A percentile compares a stretch with the other conserved stretches of the same genome.
Evolutionary conservation across 2,113 vertebrate species (phyloP).

Genomic region (Orycteropus afer): DNA sequence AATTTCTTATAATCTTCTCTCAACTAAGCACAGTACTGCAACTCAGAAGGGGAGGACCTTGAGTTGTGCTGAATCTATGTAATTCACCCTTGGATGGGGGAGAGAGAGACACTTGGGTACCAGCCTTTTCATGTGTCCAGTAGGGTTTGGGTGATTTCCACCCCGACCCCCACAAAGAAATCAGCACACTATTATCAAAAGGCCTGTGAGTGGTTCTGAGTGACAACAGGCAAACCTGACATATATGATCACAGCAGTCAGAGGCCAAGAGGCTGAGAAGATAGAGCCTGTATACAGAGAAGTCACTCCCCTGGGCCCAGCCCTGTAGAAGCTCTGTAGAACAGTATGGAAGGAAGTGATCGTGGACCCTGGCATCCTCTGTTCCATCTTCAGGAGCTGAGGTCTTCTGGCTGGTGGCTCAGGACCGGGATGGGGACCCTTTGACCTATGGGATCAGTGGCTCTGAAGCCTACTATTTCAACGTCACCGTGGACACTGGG

Average conservation of each 20-base stretch:
- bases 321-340: background rate
- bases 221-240: background rate
- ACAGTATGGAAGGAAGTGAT: background rate
- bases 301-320: background rate
- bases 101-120: background rate
- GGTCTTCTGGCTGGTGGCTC: slow-evolving; percentile 84
- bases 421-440: slow-evolving; percentile 25
- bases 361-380: background rate
- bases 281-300: background rate
- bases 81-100: background rate
- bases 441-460: slow-evolving; percentile 82
- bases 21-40: background rate
- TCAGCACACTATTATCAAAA: background rate
- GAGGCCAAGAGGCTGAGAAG: background rate
- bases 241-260: background rate
- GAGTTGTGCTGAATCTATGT: background rate
- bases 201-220: background rate
- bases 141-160: background rate
- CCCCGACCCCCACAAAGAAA: background rate
- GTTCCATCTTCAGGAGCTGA: background rate
- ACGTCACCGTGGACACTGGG: background rate
- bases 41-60: background rate
- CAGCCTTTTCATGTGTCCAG: no score
- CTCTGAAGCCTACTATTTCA: slow-evolving; percentile 71
- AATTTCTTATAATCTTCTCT: background rate